Conservation (phyloP, 2,797 vertebrate genomes). For the Sebastes itinus region DNA sequence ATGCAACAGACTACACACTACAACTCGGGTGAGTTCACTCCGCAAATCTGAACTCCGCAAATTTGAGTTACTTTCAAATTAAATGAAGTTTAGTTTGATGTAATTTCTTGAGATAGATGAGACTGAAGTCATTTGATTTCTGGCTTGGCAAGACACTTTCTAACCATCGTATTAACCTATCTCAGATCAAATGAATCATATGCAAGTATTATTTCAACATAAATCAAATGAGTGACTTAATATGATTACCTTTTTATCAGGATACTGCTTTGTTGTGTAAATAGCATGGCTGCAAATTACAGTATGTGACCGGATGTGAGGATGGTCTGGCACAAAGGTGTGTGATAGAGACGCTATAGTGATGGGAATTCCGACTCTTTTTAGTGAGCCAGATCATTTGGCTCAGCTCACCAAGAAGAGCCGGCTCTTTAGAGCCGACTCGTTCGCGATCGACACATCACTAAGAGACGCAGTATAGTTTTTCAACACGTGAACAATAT, state of each 20-base stretch:
- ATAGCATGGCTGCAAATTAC: not conserved
- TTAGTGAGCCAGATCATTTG: too few relatives aligned
- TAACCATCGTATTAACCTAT: not conserved
- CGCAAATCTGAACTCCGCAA: too few relatives aligned
- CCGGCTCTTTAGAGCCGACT: too few relatives aligned
- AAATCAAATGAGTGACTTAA: not conserved
- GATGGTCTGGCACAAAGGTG: not conserved
- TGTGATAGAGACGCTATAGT: not conserved
- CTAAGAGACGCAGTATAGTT: not conserved
- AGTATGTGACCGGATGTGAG: not conserved
- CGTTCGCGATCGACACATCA: too few relatives aligned
- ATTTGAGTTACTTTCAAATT: not conserved
- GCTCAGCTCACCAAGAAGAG: too few relatives aligned
- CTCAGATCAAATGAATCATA: not conserved
- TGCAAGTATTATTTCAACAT: not conserved
- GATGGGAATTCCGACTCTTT: too few relatives aligned
- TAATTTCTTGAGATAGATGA: not conserved
- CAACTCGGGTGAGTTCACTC: constrained; percentile 39
- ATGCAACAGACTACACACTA: not conserved
- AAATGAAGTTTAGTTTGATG: not conserved
- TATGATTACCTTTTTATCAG: not conserved
- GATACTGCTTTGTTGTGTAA: not conserved
- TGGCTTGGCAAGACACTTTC: not conserved
- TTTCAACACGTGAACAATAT: not conserved
- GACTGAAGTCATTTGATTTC: not conserved